phyloP scores from a whole-genome alignment of 2,797 vertebrate species.

The Xenentodon cancila region DNA sequence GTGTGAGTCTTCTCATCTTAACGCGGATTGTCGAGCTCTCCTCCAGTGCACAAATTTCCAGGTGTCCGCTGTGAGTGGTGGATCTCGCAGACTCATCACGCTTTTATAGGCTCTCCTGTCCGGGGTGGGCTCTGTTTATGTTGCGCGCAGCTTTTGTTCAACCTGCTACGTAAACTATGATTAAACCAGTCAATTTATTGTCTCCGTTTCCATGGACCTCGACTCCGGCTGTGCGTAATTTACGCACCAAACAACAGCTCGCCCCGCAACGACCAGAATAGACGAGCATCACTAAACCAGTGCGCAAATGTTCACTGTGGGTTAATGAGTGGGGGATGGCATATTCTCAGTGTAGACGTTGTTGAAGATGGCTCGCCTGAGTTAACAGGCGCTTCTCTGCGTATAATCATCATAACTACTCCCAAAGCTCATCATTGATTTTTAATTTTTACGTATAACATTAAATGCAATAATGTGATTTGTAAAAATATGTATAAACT shows the following conservation, averaged over 20 bases:
- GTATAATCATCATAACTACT: no score
- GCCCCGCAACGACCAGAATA: no score
- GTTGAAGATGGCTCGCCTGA: no score
- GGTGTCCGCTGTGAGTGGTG: constrained; percentile 40
- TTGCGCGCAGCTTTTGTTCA: constrained; percentile 38
- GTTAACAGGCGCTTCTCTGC: no score
- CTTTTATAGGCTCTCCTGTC: constrained; percentile 66
- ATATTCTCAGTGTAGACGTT: no score
- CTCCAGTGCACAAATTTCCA: constrained; percentile 36
- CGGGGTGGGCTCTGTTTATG: constrained; percentile 61
- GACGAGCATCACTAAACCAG: no score
- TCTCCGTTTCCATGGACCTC: constrained; percentile 1
- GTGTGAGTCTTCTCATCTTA: constrained; percentile 74
- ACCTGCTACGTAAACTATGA: constrained; percentile 21
- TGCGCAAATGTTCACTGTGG: no score
- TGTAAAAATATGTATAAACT: no score
- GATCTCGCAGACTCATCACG: constrained; percentile 19
- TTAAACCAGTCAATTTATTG: constrained; percentile 23
- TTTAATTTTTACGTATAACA: no score
- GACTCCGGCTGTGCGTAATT: constrained; percentile 46
- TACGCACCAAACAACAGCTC: constrained; percentile 23
- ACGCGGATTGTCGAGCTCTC: constrained; percentile 32
- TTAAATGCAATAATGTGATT: no score
- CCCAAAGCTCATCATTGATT: no score
- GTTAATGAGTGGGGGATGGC: no score